Evolutionary conservation across 1,140 invertebrate genomes (phyloP), one percentile per base, ranked within the genome.

Genomic region (Lepidotrigona ventralis): DNA sequence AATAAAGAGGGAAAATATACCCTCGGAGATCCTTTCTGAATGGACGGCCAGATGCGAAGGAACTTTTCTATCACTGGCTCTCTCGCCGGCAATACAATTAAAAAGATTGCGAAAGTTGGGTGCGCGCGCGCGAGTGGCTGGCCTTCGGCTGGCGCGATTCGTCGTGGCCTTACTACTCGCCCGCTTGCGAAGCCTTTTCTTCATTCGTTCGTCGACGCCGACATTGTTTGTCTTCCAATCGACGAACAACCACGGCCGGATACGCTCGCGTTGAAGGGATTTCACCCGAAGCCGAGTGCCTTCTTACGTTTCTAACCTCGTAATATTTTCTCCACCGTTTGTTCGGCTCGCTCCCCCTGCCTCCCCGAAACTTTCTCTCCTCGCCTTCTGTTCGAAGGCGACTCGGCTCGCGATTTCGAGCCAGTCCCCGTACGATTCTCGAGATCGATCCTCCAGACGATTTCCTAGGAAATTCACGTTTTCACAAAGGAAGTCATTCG

Each of bases 41-140:
- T 79, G 81, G 69, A 79, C 63, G 70, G 39, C 29, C 64, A 54
- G 73, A n/a, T 23, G 46, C 60, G 64, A 74, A 78, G 82, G 81
- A 93, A 93, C 90, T 93, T 93, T 93, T 91, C 92, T 93, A 91
- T 93, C 91, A 89, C 82, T 86, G 83, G n/a, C 83, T 79, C 85
- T 79, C 85, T 88, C 84, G 77, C 79, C 69, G 85, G 86, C 91
- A 92, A 92, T 91, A 91, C 92, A 93, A 92, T 93, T 93, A 93
- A 92, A 93, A 93, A 92, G 91, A 92, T 93, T 93, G 91, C 87
- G 73, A 88, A 93, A 92, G 89, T 93, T 91, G 80, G 77, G 68
- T n/a, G 6, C 39, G 12, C 60, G 12, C 60, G 79, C 69, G 85
- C 80, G 68, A 83, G 73, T 64, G 69, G 54, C 17, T 58, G 70